Conservation (phyloP, 2,888 invertebrate species). For the Drosophila testacea region DNA sequence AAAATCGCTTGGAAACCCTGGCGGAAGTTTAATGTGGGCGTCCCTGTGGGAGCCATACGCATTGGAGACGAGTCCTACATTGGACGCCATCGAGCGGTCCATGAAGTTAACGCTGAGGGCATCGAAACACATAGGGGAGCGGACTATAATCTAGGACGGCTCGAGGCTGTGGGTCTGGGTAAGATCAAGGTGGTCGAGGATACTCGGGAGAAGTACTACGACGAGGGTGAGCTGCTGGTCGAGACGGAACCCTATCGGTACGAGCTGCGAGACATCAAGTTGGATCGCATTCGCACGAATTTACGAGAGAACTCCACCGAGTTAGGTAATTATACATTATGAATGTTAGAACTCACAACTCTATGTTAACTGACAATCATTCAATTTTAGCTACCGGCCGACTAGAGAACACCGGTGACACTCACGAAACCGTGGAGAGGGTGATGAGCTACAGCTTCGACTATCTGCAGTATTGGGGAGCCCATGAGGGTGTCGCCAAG, state of each 20-base stretch:
- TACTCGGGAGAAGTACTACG: slow-evolving; percentile 86
- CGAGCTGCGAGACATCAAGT: slow-evolving; percentile 89
- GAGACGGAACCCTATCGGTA: slow-evolving; percentile 93
- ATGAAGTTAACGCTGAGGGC: slow-evolving; percentile 44
- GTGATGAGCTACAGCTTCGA: slow-evolving; percentile 90
- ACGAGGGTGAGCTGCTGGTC: slow-evolving; percentile 91
- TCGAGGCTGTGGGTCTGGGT: slow-evolving; percentile 89
- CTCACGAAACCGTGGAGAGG: slow-evolving; percentile 88
- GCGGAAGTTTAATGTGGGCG: slow-evolving; percentile 88
- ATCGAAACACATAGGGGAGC: slow-evolving; percentile 76
- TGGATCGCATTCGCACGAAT: slow-evolving; percentile 87
- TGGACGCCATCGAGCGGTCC: slow-evolving; percentile 84
- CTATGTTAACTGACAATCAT: neutral
- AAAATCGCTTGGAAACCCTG: slow-evolving; percentile 92
- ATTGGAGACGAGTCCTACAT: slow-evolving; percentile 86
- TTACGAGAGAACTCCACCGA: slow-evolving; percentile 86
- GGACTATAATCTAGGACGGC: slow-evolving; percentile 88
- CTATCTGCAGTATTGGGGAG: slow-evolving; percentile 92
- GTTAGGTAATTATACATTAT: slow-evolving; percentile 85
- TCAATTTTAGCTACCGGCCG: slow-evolving; percentile 75
- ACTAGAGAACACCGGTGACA: slow-evolving; percentile 87
- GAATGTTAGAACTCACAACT: neutral
- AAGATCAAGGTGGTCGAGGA: slow-evolving; percentile 89
- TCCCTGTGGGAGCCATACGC: slow-evolving; percentile 88
- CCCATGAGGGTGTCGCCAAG: slow-evolving; percentile 87